These are phyloP conservation scores for Mormoops blainvillei DNA, from an alignment of 2,113 vertebrate genomes.

Conservation along the genomic window DNA sequence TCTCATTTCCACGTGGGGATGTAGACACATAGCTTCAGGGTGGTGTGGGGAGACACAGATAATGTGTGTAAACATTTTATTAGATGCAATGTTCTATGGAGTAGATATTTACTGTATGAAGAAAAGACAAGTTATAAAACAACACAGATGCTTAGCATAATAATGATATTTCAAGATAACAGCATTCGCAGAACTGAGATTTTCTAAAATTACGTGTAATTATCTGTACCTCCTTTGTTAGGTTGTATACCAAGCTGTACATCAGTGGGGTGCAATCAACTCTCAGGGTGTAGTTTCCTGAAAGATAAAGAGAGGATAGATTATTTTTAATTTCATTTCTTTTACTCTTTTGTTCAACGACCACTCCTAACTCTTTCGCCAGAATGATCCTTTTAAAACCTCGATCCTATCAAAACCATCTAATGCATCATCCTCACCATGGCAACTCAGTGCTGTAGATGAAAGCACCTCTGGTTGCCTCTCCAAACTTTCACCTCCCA, in stretches of 20 bases:
- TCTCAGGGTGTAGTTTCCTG: slow-evolving; percentile 95
- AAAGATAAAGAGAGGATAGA: slow-evolving; percentile 51
- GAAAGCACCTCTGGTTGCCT: not conserved
- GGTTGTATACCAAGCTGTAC: slow-evolving; percentile 88
- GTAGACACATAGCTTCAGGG: not conserved
- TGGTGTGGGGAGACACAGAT: not conserved
- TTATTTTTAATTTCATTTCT: not conserved
- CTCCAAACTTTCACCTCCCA: not conserved
- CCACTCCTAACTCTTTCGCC: not conserved
- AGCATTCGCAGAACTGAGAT: not conserved
- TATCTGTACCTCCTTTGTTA: slow-evolving; percentile 91
- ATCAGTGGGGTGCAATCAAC: slow-evolving; percentile 94
- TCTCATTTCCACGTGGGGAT: not conserved
- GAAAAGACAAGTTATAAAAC: not conserved
- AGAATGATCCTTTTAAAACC: not conserved
- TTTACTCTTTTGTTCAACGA: not conserved
- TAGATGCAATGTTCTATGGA: too few species aligned
- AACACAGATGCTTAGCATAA: not conserved
- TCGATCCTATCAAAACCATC: not conserved
- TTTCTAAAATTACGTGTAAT: not conserved
- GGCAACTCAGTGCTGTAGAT: not conserved
- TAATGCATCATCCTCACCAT: not conserved
- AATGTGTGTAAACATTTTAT: not conserved
- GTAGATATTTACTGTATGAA: not conserved
- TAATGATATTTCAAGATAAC: not conserved